A percentile compares a stretch with the other conserved stretches of the same genome.
These are phyloP conservation scores for Torymus auratus DNA, from an alignment of 2,888 invertebrate genomes.

Conservation along the genomic window DNA sequence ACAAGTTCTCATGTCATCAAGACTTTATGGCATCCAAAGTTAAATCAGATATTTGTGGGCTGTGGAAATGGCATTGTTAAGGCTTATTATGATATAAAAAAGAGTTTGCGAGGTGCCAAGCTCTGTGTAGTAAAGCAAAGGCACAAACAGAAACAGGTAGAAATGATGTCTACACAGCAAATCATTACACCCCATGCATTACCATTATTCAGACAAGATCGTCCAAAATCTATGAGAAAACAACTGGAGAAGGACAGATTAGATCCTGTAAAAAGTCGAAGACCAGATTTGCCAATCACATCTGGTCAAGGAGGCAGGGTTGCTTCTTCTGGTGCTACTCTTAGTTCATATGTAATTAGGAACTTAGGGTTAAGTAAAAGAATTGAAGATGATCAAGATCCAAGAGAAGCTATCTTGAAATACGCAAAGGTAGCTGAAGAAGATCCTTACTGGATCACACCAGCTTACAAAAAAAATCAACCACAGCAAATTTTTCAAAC, in stretches of 20 bases:
- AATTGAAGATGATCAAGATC: slow-evolving; percentile 93
- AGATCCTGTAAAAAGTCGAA: slow-evolving; percentile 88
- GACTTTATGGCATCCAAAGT: slow-evolving; percentile 95
- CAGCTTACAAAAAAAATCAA: slow-evolving; percentile 93
- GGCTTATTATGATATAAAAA: slow-evolving; percentile 92
- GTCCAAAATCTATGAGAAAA: slow-evolving; percentile 91
- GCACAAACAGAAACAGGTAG: slow-evolving; percentile 88
- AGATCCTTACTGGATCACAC: slow-evolving; percentile 97
- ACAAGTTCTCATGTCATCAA: slow-evolving; percentile 91
- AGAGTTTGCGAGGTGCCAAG: slow-evolving; percentile 93
- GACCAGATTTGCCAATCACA: slow-evolving; percentile 92
- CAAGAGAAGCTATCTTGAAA: slow-evolving; percentile 94
- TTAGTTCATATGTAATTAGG: slow-evolving; percentile 97
- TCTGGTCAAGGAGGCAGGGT: slow-evolving; percentile 95
- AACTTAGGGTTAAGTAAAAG: slow-evolving; percentile 95
- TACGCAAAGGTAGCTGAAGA: slow-evolving; percentile 96
- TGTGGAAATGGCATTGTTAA: slow-evolving; percentile 94
- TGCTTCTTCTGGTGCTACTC: slow-evolving; percentile 95
- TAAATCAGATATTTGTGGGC: slow-evolving; percentile 97
- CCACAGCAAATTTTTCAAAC: slow-evolving; percentile 88
- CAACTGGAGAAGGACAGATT: slow-evolving; percentile 93
- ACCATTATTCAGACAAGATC: slow-evolving; percentile 95
- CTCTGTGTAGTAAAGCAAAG: slow-evolving; percentile 90
- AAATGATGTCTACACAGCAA: slow-evolving; percentile 92
- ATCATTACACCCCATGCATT: slow-evolving; percentile 97